These are phyloP conservation scores for Spheniscus mendiculus DNA, from an alignment of 2,113 vertebrate genomes.

Conservation along the genomic window DNA sequence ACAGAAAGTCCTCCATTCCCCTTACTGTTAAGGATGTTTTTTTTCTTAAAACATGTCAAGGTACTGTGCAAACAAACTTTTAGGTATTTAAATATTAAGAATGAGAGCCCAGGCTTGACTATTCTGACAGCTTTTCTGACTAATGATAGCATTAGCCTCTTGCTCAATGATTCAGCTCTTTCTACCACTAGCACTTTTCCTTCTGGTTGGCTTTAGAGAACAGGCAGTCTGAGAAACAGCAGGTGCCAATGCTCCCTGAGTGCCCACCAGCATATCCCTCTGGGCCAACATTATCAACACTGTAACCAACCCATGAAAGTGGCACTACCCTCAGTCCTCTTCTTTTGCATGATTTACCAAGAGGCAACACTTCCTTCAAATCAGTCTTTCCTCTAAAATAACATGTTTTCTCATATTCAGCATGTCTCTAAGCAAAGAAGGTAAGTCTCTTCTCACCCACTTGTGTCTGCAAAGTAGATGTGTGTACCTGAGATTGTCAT, in stretches of 20 bases:
- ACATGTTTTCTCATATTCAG: neutral
- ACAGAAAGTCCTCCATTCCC: neutral
- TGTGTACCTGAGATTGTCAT: neutral
- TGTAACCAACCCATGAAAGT: neutral
- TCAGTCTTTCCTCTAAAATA: neutral
- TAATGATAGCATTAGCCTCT: neutral
- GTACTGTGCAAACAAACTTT: neutral
- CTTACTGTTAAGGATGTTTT: neutral
- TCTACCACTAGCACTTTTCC: neutral
- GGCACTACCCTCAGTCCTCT: accelerated
- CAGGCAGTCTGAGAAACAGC: neutral
- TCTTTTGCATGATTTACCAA: neutral
- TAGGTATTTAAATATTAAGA: neutral
- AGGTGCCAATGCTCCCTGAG: neutral
- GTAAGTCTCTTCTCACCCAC: neutral
- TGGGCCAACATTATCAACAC: neutral
- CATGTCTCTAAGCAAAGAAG: neutral
- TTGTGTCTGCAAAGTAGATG: neutral
- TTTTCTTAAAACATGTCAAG: neutral
- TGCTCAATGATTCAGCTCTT: neutral
- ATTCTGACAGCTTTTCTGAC: neutral
- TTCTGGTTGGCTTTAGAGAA: neutral
- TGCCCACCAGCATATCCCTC: neutral
- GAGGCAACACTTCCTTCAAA: neutral
- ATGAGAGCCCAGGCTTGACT: neutral